Evolutionary conservation across 2,113 vertebrate species (phyloP).

Genomic region (Alaudala cheleensis): DNA sequence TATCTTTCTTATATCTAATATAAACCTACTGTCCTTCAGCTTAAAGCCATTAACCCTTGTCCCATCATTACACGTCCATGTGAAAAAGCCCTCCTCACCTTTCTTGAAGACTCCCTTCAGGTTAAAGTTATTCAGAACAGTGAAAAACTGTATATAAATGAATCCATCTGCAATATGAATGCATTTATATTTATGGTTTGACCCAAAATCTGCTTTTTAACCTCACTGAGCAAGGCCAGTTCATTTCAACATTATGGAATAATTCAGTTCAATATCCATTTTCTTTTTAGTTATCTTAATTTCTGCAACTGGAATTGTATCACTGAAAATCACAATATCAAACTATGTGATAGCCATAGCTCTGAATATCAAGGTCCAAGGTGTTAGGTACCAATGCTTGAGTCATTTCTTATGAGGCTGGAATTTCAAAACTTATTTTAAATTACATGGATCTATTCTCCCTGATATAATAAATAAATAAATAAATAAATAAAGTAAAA

Average conservation of each 20-base stretch:
- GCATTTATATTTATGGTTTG: not conserved
- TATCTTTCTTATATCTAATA: not conserved
- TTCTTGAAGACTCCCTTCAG: not conserved
- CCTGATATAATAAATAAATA: not conserved
- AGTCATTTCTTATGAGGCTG: not conserved
- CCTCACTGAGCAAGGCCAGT: not conserved
- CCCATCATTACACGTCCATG: rapidly evolving
- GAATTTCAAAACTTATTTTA: not conserved
- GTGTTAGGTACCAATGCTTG: not conserved
- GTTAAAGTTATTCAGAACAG: not conserved
- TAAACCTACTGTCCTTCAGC: not conserved
- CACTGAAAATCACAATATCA: not conserved
- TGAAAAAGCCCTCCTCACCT: not conserved
- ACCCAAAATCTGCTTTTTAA: not conserved
- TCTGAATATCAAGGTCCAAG: not conserved
- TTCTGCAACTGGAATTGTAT: not conserved
- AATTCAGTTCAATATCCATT: not conserved
- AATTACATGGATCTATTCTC: not conserved
- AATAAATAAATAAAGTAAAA: not conserved
- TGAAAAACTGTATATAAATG: not conserved
- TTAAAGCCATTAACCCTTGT: not conserved
- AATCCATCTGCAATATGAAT: not conserved
- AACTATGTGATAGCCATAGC: not conserved
- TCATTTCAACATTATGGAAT: not conserved
- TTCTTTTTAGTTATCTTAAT: not conserved